Evolutionary conservation across 1,140 invertebrate genomes (phyloP), one percentile per base, ranked within the genome.

Genomic region (Heterodera carotae): DNA sequence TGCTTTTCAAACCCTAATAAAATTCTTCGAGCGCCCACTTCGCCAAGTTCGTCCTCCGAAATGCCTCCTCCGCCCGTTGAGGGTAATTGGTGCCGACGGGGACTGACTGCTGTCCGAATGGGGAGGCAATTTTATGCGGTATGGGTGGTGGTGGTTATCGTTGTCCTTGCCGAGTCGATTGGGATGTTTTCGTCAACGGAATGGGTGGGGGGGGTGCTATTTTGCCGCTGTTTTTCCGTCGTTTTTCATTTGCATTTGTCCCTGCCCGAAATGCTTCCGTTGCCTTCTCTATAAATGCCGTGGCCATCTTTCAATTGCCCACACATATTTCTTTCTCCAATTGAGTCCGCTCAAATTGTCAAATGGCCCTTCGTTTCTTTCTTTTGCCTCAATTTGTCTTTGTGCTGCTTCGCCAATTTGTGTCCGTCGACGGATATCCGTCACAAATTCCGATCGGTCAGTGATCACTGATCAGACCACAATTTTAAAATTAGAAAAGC

Each of bases 371-470:
- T 25, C 10, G 2, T 27, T 34, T 18, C 15, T 62, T n/a, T 12
- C 71, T 69, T 69, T 39, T 6, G 27, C 56, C 64, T 59, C 39
- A 33, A 43, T 74, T 56, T 74, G 12, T 74, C 25, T 25, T 74
- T 18, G 5, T 74, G 0, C 29, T 66, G 10, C 7, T 62, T 62
- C 10, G 31, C 53, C 29, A n/a, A 12, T 18, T 29, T n/a, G 33
- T 22, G 48, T 36, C 36, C 29, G 69, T 71, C 12, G 36, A 18
- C 25, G 76, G n/a, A 12, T 83, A 80, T 81, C 82, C 82, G 27
- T 73, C 82, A n/a, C 77, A 75, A 70, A 82, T 83, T 48, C 82
- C 82, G 18, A 83, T 83, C 31, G 82, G 82, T 84, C 76, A 76
- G 82, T 80, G 6, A 0, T 12, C 39, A 6, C 2, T 43, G 39